phyloP scores from a whole-genome alignment of 2,113 vertebrate genomes.

The Myrmecophaga tridactyla region DNA sequence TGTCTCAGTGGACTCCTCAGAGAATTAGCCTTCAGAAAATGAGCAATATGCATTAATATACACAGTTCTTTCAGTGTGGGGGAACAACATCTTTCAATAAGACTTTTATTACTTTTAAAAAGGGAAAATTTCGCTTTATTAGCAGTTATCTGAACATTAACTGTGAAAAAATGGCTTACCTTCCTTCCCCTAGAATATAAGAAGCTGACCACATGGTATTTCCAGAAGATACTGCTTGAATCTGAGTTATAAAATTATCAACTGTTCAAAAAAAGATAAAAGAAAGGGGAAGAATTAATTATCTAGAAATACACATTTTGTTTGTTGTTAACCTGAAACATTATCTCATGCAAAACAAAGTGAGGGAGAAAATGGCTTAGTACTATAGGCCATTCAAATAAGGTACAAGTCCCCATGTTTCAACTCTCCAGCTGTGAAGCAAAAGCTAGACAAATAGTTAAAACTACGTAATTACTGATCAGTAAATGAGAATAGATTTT shows the following conservation, averaged over 20 bases:
- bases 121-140: background rate
- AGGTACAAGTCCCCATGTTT: background rate
- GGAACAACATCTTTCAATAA: background rate
- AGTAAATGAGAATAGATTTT: background rate
- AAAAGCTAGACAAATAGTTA: conserved; percentile 10
- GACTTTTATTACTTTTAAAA: background rate
- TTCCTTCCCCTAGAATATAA: conserved; percentile 29
- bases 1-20: background rate
- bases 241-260: conserved; percentile 61
- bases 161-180: conserved; percentile 49
- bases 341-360: conserved; percentile 13
- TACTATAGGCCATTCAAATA: background rate
- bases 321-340: conserved; percentile 53
- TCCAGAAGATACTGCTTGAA: conserved; percentile 53
- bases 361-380: background rate
- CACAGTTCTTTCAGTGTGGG: conserved; percentile 2
- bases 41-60: background rate
- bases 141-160: conserved; percentile 28
- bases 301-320: conserved; percentile 40
- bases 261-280: conserved; percentile 63
- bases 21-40: background rate
- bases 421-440: conserved; percentile 11
- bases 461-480: conserved; percentile 40
- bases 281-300: conserved; percentile 37
- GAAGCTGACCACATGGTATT: conserved; percentile 3